Percentiles rank a stretch among this genome's conserved stretches.
These are phyloP conservation scores for Idaea aversata DNA, from an alignment of 2,888 invertebrate species.

Conservation along the genomic window DNA sequence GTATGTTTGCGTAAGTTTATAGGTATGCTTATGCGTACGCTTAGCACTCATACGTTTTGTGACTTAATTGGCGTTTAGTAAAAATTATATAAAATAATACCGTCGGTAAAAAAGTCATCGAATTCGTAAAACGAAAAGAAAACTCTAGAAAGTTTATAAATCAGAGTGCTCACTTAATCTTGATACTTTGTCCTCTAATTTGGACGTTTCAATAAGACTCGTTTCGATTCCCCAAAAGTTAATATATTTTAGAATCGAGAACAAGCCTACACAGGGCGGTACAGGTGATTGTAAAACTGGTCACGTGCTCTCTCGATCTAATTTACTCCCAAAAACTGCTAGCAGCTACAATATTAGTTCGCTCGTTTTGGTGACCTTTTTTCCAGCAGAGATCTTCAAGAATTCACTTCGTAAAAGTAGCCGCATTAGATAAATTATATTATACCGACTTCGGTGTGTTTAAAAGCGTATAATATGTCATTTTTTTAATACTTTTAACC, in stretches of 20 bases:
- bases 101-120: slow-evolving; percentile 7
- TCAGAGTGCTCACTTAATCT: background rate
- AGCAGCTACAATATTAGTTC: slow-evolving; percentile 55
- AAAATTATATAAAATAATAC: background rate
- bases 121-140: background rate
- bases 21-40: slow-evolving; percentile 7
- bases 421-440: background rate
- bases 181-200: slow-evolving; percentile 1
- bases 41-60: slow-evolving; percentile 1
- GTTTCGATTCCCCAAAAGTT: slow-evolving; percentile 13
- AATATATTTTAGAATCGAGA: slow-evolving; percentile 19
- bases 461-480: background rate
- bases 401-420: background rate
- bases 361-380: slow-evolving; percentile 38
- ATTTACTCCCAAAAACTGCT: slow-evolving; percentile 67
- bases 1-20: slow-evolving; percentile 12
- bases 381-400: slow-evolving; percentile 17
- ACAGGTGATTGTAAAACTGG: slow-evolving; percentile 48
- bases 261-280: slow-evolving; percentile 18
- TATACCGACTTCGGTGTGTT: background rate
- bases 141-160: slow-evolving; percentile 22
- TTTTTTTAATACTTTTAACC: too few species aligned
- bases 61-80: background rate
- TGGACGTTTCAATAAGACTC: slow-evolving; percentile 13
- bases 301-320: slow-evolving; percentile 65